Evolutionary conservation across 1,140 invertebrate species (phyloP).

Genomic region (Palaemon carinicauda): DNA sequence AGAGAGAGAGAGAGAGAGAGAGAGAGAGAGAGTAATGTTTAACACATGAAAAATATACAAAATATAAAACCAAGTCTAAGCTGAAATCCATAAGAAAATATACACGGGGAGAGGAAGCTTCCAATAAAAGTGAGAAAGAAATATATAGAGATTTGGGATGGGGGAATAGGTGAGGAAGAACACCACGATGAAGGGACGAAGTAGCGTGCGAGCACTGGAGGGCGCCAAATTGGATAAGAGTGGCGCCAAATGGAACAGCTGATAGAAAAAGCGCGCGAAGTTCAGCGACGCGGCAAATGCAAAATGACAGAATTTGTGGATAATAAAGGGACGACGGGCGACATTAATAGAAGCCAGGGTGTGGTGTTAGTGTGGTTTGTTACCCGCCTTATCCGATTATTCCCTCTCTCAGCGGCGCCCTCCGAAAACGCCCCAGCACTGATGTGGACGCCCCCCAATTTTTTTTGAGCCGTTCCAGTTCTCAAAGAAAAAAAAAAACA

Average conservation of each 20-base stretch:
- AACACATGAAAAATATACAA: no score
- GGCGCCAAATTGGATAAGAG: conserved; percentile 43
- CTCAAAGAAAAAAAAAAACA: neutral
- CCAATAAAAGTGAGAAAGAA: neutral
- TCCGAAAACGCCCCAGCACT: no score
- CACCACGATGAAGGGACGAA: neutral
- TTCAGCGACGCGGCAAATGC: conserved; percentile 39
- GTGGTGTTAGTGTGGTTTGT: conserved; percentile 43
- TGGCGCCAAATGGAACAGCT: conserved; percentile 44
- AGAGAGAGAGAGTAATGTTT: neutral
- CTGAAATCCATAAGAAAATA: no score
- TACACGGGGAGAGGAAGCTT: no score
- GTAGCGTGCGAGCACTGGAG: neutral
- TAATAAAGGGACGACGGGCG: conserved; percentile 30
- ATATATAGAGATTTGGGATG: neutral
- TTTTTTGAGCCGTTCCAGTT: neutral
- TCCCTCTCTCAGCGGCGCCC: neutral
- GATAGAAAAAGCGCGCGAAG: conserved; percentile 45
- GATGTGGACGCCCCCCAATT: neutral
- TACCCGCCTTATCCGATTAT: conserved; percentile 41
- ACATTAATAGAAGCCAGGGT: conserved; percentile 46
- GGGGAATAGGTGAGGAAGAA: neutral
- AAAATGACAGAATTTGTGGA: conserved; percentile 52
- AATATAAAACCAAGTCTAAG: no score
- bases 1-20: no score